These are phyloP conservation scores for Motacilla alba DNA, from an alignment of 2,113 vertebrate species.

Conservation along the genomic window DNA sequence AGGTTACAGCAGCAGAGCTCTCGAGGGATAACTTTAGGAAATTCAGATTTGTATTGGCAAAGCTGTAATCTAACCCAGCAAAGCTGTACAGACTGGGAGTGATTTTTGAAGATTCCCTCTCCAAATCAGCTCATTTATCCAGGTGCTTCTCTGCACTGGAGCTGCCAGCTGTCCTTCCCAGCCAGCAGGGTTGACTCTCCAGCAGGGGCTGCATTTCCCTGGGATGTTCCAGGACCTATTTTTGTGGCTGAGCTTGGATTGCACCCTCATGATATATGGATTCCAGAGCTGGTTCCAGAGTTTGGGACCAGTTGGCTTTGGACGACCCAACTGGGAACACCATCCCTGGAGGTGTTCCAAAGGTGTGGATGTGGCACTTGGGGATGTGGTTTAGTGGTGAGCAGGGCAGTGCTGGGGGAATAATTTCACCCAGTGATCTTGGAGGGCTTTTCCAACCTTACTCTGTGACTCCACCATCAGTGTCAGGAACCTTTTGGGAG, in stretches of 20 bases:
- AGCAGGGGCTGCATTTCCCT: not conserved
- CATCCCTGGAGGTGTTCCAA: not conserved
- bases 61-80: not conserved
- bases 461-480: not conserved
- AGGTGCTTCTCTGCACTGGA: not conserved
- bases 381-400: not conserved
- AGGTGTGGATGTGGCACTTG: not conserved
- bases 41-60: not conserved
- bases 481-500: not conserved
- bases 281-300: not conserved
- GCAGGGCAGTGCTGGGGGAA: not conserved
- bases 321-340: not conserved
- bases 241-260: not conserved
- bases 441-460: not conserved
- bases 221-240: not conserved
- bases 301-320: not conserved
- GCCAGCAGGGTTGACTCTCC: not conserved
- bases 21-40: rapidly evolving
- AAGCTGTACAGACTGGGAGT: not conserved
- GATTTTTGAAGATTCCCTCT: not conserved
- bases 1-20: not conserved
- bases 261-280: not conserved
- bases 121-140: rapidly evolving
- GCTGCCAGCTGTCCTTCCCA: not conserved
- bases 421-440: not conserved